Percentiles rank a stretch among this genome's conserved stretches.
Conservation (phyloP, 92 coral and sea anemone species). For the Isaurus tuberculatus region DNA sequence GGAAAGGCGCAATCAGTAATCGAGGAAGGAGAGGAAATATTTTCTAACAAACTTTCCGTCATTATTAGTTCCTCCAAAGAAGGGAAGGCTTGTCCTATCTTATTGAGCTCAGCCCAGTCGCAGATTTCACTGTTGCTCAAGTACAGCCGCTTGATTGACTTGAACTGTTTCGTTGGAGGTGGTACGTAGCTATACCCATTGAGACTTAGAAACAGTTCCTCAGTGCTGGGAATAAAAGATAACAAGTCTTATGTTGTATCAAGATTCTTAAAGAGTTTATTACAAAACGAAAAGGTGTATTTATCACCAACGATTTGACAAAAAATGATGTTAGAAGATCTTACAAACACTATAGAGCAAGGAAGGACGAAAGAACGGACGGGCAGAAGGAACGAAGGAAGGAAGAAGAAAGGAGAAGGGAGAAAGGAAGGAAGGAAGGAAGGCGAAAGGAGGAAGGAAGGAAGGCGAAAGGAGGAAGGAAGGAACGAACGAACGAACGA, state of each 20-base stretch:
- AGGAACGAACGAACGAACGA: too few relatives aligned
- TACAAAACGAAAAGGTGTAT: not conserved
- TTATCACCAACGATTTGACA: not conserved
- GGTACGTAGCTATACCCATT: conserved; percentile 81
- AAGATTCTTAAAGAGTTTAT: conserved; percentile 44
- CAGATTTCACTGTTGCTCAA: conserved; percentile 74
- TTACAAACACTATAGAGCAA: too few relatives aligned
- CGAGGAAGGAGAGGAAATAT: conserved; percentile 51
- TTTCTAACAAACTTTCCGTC: conserved; percentile 82
- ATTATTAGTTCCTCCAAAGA: conserved; percentile 73
- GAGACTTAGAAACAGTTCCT: conserved; percentile 82
- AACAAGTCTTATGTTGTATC: not conserved
- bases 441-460: too few relatives aligned
- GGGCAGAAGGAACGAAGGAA: too few relatives aligned
- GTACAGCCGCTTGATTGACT: conserved; percentile 72
- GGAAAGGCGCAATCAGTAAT: conserved; percentile 63
- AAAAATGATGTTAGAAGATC: not conserved
- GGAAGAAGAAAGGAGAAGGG: too few relatives aligned
- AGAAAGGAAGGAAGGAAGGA: too few relatives aligned
- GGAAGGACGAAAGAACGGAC: too few relatives aligned
- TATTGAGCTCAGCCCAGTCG: conserved; percentile 82
- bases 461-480: too few relatives aligned
- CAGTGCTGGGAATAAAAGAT: conserved; percentile 59
- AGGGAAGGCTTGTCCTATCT: conserved; percentile 85
- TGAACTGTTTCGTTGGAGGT: conserved; percentile 58